A percentile compares a stretch with the other conserved stretches of the same genome.
Conservation (phyloP, 1,140 invertebrate genomes). For the Megalopta genalis region DNA sequence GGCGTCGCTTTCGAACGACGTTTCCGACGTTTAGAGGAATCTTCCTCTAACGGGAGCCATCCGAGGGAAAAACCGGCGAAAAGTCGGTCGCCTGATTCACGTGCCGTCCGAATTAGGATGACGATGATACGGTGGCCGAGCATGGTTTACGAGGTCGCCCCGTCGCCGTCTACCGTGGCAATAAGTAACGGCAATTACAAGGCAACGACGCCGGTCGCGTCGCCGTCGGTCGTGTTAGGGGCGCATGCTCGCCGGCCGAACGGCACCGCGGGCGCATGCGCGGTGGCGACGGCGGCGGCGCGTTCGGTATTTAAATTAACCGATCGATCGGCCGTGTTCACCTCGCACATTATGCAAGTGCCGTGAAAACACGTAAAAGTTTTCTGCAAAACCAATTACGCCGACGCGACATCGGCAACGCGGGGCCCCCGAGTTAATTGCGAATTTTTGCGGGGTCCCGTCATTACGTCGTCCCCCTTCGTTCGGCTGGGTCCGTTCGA, state of each 20-base stretch:
- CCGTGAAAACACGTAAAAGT: conserved; percentile 76
- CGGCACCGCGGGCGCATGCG: conserved; percentile 48
- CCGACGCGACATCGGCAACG: conserved; percentile 71
- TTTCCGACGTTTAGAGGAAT: not conserved
- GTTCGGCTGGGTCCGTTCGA: too few species aligned
- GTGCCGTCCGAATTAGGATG: conserved; percentile 60
- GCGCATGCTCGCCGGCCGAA: conserved; percentile 35
- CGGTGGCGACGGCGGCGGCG: conserved; percentile 48
- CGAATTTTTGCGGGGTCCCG: conserved; percentile 64
- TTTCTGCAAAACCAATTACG: conserved; percentile 78
- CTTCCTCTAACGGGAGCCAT: too few species aligned
- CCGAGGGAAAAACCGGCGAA: conserved; percentile 21
- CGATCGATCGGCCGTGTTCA: conserved; percentile 75
- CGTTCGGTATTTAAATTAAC: conserved; percentile 78
- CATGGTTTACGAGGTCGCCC: conserved; percentile 50
- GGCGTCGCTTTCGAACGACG: too few species aligned
- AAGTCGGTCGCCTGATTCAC: conserved; percentile 47
- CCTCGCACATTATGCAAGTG: conserved; percentile 78
- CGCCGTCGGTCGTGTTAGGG: conserved; percentile 30
- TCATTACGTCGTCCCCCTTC: conserved; percentile 47
- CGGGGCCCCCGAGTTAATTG: conserved; percentile 63
- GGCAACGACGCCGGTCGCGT: conserved; percentile 69
- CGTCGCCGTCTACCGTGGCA: conserved; percentile 60
- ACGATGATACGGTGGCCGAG: conserved; percentile 60
- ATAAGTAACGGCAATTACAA: conserved; percentile 79